Conservation (phyloP, 2,888 invertebrate genomes). For the Phaonia tiefii region DNA sequence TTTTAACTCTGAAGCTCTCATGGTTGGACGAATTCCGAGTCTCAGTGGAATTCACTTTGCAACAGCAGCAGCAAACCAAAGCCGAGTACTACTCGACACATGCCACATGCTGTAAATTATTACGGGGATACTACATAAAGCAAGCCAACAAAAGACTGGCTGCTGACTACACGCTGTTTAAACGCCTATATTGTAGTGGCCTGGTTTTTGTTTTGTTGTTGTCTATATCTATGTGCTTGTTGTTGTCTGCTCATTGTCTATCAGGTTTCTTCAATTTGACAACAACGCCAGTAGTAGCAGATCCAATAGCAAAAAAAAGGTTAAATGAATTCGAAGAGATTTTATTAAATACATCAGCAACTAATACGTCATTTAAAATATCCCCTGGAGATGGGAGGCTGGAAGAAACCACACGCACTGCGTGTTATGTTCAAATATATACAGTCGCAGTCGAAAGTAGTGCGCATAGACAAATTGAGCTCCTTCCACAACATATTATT, state of each 20-base stretch:
- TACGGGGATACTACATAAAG: slow-evolving; percentile 51
- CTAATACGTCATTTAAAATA: slow-evolving; percentile 10
- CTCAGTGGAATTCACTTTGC: slow-evolving; percentile 58
- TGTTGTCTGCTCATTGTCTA: slow-evolving; percentile 17
- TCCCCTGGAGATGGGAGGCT: slow-evolving; percentile 18
- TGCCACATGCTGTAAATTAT: slow-evolving; percentile 64
- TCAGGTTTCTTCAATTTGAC: slow-evolving; percentile 12
- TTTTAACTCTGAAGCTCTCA: slow-evolving; percentile 65
- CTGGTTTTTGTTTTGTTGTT: slow-evolving; percentile 23
- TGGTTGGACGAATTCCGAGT: slow-evolving; percentile 63
- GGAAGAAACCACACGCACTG: slow-evolving; percentile 22
- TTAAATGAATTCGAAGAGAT: slow-evolving; percentile 64
- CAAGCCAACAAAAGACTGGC: not conserved
- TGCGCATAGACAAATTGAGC: no score
- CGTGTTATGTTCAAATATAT: not conserved
- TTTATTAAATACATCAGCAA: slow-evolving; percentile 33
- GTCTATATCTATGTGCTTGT: slow-evolving; percentile 6
- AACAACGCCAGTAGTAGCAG: slow-evolving; percentile 19
- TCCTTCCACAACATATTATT: no score
- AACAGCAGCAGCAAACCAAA: slow-evolving; percentile 42
- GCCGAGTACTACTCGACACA: slow-evolving; percentile 64
- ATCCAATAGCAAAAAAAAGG: slow-evolving; percentile 38
- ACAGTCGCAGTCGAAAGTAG: no score
- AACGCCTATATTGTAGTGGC: slow-evolving; percentile 66
- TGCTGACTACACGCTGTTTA: slow-evolving; percentile 64